Evolutionary conservation across 2,888 invertebrate genomes (phyloP).

Genomic region (Xestia ashworthii): DNA sequence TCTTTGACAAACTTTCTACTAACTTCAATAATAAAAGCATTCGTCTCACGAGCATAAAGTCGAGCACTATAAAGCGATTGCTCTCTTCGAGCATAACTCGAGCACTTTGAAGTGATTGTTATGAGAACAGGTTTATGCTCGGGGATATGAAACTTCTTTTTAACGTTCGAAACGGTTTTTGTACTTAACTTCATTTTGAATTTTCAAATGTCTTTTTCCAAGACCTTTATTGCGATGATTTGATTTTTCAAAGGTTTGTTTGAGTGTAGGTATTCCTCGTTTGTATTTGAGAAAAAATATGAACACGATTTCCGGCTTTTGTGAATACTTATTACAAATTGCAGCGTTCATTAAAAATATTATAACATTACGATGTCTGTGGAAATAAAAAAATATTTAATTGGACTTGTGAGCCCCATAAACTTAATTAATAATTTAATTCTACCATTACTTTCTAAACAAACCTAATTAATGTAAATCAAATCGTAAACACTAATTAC

Average conservation of each 20-base stretch:
- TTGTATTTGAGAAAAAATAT: background rate
- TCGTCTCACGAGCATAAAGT: constrained; percentile 62
- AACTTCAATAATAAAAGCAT: constrained; percentile 65
- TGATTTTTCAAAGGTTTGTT: background rate
- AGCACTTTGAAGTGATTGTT: constrained; percentile 58
- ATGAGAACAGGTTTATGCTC: constrained; percentile 55
- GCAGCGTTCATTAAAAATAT: background rate
- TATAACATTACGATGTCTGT: background rate
- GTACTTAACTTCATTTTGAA: constrained; percentile 37
- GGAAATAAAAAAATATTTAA: background rate
- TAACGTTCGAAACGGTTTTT: constrained; percentile 46
- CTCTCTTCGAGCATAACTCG: constrained; percentile 48
- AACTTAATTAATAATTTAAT: background rate
- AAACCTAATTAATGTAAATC: background rate
- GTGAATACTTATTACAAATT: background rate
- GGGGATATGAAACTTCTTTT: constrained; percentile 57
- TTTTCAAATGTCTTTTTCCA: constrained; percentile 35
- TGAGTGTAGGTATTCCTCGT: background rate
- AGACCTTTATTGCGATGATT: background rate
- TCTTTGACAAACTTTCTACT: constrained; percentile 63
- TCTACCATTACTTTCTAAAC: background rate
- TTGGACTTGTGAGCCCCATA: background rate
- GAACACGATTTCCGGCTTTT: background rate
- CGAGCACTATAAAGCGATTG: constrained; percentile 62
- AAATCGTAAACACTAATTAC: constrained; percentile 1